Evolutionary conservation across 2,113 vertebrate genomes (phyloP).

Genomic region (Nicator chloris): DNA sequence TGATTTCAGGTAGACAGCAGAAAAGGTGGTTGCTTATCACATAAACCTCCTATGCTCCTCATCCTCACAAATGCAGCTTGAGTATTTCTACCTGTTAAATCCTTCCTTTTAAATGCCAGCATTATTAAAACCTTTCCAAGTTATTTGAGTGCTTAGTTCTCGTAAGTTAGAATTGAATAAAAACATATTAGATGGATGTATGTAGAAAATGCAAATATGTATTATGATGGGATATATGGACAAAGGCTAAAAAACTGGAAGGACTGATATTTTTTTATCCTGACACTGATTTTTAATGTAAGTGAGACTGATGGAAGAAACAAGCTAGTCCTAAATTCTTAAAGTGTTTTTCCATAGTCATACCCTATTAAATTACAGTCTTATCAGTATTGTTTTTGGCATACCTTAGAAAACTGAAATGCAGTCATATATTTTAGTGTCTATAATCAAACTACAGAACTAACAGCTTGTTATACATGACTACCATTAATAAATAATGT

Average conservation of each 20-base stretch:
- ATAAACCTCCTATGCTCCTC: not conserved
- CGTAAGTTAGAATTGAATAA: not conserved
- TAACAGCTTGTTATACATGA: not conserved
- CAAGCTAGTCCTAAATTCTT: not conserved
- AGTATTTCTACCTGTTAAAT: not conserved
- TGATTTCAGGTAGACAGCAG: not conserved
- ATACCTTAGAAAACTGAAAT: not conserved
- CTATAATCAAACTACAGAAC: not conserved
- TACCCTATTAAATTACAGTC: not conserved
- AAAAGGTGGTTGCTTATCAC: not conserved
- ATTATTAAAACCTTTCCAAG: not conserved
- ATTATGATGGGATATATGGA: not conserved
- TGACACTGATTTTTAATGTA: not conserved
- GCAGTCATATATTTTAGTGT: not conserved
- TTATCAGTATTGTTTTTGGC: not conserved
- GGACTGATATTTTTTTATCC: not conserved
- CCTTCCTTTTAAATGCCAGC: not conserved
- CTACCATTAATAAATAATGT: not conserved
- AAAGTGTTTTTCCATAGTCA: not conserved
- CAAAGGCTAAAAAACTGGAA: not conserved
- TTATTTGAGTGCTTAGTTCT: not conserved
- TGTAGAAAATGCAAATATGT: too few species aligned
- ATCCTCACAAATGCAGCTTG: not conserved
- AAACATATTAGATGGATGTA: not conserved
- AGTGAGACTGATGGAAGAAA: not conserved